Percentiles rank a stretch among this genome's conserved stretches.
phyloP scores from a whole-genome alignment of 1,140 invertebrate species.

The Drosophila ohnishii region DNA sequence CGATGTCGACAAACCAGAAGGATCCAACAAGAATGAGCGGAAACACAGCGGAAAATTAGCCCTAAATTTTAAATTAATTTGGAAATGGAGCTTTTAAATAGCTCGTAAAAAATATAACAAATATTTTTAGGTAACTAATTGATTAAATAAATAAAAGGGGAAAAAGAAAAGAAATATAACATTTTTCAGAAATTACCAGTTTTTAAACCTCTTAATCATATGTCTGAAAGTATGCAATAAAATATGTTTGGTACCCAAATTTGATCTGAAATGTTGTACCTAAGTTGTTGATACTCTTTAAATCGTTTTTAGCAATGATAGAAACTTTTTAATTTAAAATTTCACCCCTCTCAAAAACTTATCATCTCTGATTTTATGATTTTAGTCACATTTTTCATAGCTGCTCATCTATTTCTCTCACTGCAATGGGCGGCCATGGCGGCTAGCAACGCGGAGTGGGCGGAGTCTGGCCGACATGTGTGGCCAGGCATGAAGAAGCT shows the following conservation, averaged over 20 bases:
- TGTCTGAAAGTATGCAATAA: too few species aligned
- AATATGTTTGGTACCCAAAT: not conserved
- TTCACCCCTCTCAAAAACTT: not conserved
- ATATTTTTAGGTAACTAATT: not conserved
- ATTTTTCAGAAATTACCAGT: not conserved
- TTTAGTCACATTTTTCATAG: not conserved
- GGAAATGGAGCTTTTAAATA: not conserved
- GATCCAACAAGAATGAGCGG: slow-evolving; percentile 9
- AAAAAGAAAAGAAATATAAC: too few species aligned
- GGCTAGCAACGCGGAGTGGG: slow-evolving; percentile 3
- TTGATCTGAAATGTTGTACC: rapidly evolving
- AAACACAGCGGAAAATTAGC: not conserved
- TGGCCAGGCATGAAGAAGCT: slow-evolving; percentile 78
- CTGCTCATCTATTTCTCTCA: not conserved
- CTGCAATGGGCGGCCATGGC: slow-evolving; percentile 3
- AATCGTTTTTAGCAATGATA: not conserved
- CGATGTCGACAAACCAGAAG: slow-evolving; percentile 54
- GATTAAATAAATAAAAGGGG: not conserved
- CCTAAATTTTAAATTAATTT: too few species aligned
- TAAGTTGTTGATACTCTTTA: not conserved
- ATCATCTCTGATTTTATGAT: not conserved
- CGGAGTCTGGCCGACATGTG: slow-evolving; percentile 68
- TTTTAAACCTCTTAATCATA: not conserved
- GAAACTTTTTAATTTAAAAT: not conserved
- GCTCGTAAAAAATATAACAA: not conserved